These are phyloP conservation scores for Chiloscyllium plagiosum DNA, from an alignment of 2,113 vertebrate species.

Conservation along the genomic window DNA sequence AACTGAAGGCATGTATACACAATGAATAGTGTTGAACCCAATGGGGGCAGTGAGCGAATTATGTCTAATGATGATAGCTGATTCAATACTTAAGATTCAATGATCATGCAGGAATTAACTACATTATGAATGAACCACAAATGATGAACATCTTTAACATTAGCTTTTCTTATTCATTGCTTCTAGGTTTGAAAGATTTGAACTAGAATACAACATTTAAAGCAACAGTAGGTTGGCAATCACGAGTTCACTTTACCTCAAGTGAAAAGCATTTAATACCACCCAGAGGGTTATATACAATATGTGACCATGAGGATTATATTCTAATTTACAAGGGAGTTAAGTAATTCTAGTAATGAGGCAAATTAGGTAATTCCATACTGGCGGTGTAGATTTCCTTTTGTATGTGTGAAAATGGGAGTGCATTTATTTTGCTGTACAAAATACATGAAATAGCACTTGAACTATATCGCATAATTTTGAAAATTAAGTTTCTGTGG, in stretches of 20 bases:
- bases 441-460: background rate
- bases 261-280: background rate
- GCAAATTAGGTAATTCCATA: too few relatives aligned
- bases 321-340: background rate
- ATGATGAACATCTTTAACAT: background rate
- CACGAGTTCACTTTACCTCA: background rate
- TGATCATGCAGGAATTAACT: background rate
- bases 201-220: conserved; percentile 86
- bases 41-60: background rate
- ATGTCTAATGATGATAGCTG: background rate
- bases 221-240: conserved; percentile 78
- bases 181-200: conserved; percentile 85
- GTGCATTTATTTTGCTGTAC: background rate
- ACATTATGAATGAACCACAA: background rate
- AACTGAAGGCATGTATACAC: background rate
- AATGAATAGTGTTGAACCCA: background rate
- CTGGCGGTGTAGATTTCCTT: too few relatives aligned
- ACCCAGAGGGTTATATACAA: background rate
- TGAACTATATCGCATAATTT: background rate
- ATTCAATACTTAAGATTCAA: background rate
- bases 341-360: background rate
- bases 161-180: background rate
- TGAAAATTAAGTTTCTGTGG: background rate
- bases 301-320: background rate
- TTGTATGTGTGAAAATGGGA: too few relatives aligned